Conservation (phyloP, 2,888 invertebrate species). For the Achlya flavicornis region DNA sequence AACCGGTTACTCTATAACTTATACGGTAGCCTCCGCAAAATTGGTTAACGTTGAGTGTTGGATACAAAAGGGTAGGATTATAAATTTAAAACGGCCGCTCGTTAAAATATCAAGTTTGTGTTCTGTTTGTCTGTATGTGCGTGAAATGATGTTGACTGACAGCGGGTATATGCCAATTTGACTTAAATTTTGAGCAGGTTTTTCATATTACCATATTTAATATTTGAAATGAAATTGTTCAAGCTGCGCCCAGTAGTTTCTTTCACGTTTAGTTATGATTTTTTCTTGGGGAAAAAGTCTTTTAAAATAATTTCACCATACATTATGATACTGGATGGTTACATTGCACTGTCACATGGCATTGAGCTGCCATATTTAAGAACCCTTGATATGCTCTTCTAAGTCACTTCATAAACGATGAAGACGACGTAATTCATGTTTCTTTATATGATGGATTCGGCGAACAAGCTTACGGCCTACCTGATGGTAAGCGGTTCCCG, state of each 20-base stretch:
- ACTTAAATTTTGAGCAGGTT: not conserved
- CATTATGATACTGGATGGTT: too few species aligned
- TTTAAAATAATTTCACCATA: too few species aligned
- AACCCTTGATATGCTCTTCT: too few species aligned
- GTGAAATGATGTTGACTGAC: slow-evolving; percentile 9
- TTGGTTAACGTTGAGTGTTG: slow-evolving; percentile 69
- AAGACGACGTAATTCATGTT: too few species aligned
- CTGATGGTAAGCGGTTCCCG: too few species aligned
- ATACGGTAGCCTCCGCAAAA: slow-evolving; percentile 51
- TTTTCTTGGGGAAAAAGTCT: too few species aligned
- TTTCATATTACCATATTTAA: not conserved
- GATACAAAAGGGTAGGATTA: slow-evolving; percentile 77
- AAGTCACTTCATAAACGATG: too few species aligned
- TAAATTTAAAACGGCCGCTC: slow-evolving; percentile 77
- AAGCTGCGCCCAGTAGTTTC: not conserved
- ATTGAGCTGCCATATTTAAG: too few species aligned
- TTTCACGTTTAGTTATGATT: not conserved
- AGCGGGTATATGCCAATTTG: slow-evolving; percentile 9
- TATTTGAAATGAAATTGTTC: not conserved
- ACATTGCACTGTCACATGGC: too few species aligned
- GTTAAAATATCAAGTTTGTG: slow-evolving; percentile 72
- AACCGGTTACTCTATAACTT: slow-evolving; percentile 32
- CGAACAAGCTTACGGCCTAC: too few species aligned
- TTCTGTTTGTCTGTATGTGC: slow-evolving; percentile 30
- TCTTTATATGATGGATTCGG: too few species aligned